Conservation (phyloP, 2,888 invertebrate species). For the Luperina nickerlii region DNA sequence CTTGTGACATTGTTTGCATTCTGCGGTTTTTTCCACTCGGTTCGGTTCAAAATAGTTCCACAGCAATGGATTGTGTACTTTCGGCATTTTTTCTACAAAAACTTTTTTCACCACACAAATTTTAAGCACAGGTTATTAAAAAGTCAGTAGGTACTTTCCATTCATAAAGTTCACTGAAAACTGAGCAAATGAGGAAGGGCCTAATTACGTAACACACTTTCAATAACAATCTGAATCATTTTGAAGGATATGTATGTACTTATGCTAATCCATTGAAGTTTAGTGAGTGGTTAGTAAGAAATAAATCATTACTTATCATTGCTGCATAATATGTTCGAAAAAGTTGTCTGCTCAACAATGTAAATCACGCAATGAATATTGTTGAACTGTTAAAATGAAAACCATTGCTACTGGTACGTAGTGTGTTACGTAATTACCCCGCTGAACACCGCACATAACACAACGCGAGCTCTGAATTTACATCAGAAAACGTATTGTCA, state of each 20-base stretch:
- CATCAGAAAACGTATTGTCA: constrained; percentile 4
- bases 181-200: too few relatives aligned
- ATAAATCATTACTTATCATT: too few relatives aligned
- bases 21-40: constrained; percentile 2
- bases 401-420: too few relatives aligned
- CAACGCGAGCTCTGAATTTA: not conserved
- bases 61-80: not conserved
- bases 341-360: too few relatives aligned
- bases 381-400: too few relatives aligned
- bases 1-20: constrained; percentile 25
- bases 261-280: too few relatives aligned
- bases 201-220: too few relatives aligned
- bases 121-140: not conserved
- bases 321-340: too few relatives aligned
- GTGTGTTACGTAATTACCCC: not conserved
- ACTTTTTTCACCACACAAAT: not conserved
- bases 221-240: too few relatives aligned
- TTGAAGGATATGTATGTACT: too few relatives aligned
- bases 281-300: too few relatives aligned
- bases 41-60: constrained; percentile 20
- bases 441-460: not conserved
- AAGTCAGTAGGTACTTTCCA: not conserved
- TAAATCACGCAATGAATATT: too few relatives aligned
- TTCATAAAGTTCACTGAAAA: not conserved
- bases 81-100: constrained; percentile 17